Base-by-base conservation (phyloP, 2,888 invertebrate genomes). In the Andrena bicolor region DNA sequence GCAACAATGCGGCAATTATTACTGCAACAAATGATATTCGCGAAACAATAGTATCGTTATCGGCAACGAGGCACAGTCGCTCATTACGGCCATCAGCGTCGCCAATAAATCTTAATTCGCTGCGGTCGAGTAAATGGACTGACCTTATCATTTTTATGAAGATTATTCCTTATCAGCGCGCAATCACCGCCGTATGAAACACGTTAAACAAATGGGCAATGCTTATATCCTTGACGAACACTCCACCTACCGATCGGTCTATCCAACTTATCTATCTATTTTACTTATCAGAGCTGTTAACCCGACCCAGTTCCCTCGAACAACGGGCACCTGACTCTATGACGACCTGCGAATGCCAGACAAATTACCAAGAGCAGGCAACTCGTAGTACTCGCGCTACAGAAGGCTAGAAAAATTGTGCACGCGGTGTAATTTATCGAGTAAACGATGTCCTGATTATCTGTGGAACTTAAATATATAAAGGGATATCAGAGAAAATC, bases 261-360 rank as follows among this genome's bases (percentile, higher is more conserved):
- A 10, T 23, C 23, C 23, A 56, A 56, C 56, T 23, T 64, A 64
- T 83, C 80, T 74, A 80, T 74, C 76, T 49, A 65, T 68, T 66
- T 48, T 61, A 76, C 48, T 72, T 76, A 83, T 83, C 78, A 69
- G 20, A 35, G 30, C 64, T 79, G 66, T 83, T 83, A 83, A 76
- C 69, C 60, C 83, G 75, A 82, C 71, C 74, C 56, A 82, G 53
- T 78, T 83, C 8, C 30, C 35, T 41, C 2, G 41, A 74, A 65
- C 48, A 16, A 71, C 4, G 26, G 48, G 26, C 35, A 64, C 53
- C 32, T 48, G 26, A 56, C 7, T 56, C 20, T 26, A 10, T 2
- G 16, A 49, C 23, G 58, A 23, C 63, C 48, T 70, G 70, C 16
- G 53, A n/a, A 35, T 76, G 30, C 63, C 26, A 63, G 0, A 30